Conservation (phyloP, 1,140 invertebrate species). For the Drosophila subobscura region DNA sequence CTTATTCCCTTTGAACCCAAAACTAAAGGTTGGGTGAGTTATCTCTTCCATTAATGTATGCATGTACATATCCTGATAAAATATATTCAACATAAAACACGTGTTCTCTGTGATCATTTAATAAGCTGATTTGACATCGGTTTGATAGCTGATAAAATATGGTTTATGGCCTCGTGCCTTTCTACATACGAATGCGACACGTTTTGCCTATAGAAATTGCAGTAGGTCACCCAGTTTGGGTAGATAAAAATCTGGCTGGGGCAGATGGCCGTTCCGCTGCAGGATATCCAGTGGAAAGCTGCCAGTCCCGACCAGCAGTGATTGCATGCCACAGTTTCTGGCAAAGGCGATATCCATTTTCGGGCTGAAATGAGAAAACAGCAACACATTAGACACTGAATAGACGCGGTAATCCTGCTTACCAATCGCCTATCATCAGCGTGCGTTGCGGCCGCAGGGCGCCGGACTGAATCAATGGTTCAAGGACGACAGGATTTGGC, state of each 20-base stretch:
- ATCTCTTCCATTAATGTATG: neutral
- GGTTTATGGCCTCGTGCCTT: too few species aligned
- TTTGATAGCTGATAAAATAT: too few species aligned
- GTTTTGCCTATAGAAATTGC: conserved; percentile 34
- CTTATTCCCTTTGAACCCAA: too few species aligned
- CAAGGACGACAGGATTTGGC: conserved; percentile 83
- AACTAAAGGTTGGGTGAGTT: too few species aligned
- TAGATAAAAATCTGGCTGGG: conserved; percentile 90
- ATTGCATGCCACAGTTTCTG: conserved; percentile 91
- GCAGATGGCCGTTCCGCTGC: conserved; percentile 24
- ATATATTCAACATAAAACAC: neutral
- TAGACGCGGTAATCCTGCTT: conserved; percentile 50
- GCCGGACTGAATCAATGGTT: conserved; percentile 82
- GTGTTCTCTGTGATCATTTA: too few species aligned
- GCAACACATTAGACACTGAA: conserved; percentile 21
- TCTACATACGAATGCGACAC: neutral
- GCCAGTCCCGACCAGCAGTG: conserved; percentile 93
- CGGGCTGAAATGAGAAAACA: conserved; percentile 84
- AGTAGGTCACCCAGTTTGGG: conserved; percentile 88
- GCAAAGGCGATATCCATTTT: conserved; percentile 96
- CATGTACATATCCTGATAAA: conserved; percentile 5
- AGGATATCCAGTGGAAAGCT: conserved; percentile 86
- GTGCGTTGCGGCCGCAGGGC: conserved; percentile 90
- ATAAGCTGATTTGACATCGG: too few species aligned
- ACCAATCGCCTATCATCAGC: conserved; percentile 97